These are phyloP conservation scores for Solenopsis fugax DNA, from an alignment of 1,140 invertebrate species.

Conservation along the genomic window DNA sequence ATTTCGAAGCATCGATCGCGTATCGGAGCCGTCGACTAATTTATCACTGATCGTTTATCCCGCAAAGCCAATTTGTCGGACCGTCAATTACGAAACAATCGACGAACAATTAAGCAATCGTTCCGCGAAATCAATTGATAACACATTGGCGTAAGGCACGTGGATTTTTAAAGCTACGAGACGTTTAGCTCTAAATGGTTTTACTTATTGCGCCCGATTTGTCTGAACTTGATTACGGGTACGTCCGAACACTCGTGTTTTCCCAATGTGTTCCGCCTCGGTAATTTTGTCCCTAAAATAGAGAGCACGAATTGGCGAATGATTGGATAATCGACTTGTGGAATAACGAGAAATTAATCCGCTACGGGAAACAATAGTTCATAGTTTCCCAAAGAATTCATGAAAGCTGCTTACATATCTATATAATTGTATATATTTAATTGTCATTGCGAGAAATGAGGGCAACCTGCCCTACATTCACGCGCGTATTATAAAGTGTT, in stretches of 20 bases:
- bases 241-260: neutral
- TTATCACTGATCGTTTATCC: conserved; percentile 73
- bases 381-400: neutral
- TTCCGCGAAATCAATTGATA: conserved; percentile 67
- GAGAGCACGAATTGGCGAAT: conserved; percentile 7
- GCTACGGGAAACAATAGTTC: neutral
- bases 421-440: conserved; percentile 4
- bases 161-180: conserved; percentile 32
- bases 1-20: conserved; percentile 32
- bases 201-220: conserved; percentile 26
- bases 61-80: conserved; percentile 65
- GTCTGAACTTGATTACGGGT: conserved; percentile 8
- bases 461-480: neutral
- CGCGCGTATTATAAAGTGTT: neutral
- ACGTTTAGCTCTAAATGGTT: neutral
- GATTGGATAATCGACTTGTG: conserved; percentile 43
- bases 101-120: conserved; percentile 72
- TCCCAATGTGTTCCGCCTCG: neutral
- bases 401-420: conserved; percentile 22
- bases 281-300: neutral
- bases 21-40: conserved; percentile 58
- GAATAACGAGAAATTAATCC: conserved; percentile 48
- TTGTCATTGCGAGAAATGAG: neutral
- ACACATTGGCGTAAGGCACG: conserved; percentile 1
- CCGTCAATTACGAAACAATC: conserved; percentile 75